These are phyloP conservation scores for Sinohyriopsis cumingii DNA, from an alignment of 2,888 invertebrate species.

Conservation along the genomic window DNA sequence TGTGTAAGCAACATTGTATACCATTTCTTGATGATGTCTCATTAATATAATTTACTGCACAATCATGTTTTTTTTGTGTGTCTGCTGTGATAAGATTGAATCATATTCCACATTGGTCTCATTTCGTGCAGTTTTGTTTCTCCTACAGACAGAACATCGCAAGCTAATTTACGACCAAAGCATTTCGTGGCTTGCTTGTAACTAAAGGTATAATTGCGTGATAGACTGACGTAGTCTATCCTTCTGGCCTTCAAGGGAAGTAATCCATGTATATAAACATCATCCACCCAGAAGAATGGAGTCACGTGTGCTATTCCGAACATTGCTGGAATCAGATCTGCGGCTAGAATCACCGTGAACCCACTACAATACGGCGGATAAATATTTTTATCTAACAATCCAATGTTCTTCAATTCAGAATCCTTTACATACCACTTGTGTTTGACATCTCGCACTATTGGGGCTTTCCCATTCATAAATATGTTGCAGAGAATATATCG, in stretches of 20 bases:
- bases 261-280: conserved; percentile 92
- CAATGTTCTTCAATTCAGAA: conserved; percentile 9
- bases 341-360: conserved; percentile 88
- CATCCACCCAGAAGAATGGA: conserved; percentile 89
- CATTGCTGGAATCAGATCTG: conserved; percentile 81
- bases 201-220: neutral
- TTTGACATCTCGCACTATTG: conserved; percentile 18
- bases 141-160: too few relatives aligned
- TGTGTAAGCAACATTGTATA: too few relatives aligned
- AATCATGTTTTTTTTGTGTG: too few relatives aligned
- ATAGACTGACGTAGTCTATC: neutral
- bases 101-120: too few relatives aligned
- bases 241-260: conserved; percentile 19
- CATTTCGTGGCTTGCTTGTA: neutral
- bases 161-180: neutral
- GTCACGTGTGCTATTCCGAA: conserved; percentile 81
- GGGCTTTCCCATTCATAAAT: conserved; percentile 19
- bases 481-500: conserved; percentile 26
- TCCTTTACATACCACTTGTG: conserved; percentile 33
- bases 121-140: too few relatives aligned
- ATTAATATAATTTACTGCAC: too few relatives aligned
- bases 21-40: too few relatives aligned
- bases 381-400: neutral
- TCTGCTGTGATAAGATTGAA: too few relatives aligned
- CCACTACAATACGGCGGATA: conserved; percentile 91